A percentile compares a stretch with the other conserved stretches of the same genome.
These are phyloP conservation scores for Wiebesia pumilae DNA, from an alignment of 1,140 invertebrate species.

Conservation along the genomic window DNA sequence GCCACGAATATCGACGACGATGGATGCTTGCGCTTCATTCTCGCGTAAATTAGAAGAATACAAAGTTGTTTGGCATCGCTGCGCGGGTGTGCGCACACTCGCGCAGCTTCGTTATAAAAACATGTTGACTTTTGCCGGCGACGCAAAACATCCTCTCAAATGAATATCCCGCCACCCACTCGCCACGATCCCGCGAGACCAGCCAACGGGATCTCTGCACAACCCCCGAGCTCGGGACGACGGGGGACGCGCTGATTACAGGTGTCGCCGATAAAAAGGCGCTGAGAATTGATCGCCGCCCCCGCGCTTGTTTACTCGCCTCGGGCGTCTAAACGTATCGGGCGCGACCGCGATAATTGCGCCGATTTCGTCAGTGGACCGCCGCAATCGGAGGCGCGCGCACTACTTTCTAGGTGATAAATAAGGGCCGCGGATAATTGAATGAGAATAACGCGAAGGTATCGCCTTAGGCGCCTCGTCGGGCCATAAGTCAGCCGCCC, in stretches of 20 bases:
- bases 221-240: neutral
- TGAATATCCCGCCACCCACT: too few relatives aligned
- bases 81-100: too few relatives aligned
- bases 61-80: too few relatives aligned
- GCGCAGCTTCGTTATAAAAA: too few relatives aligned
- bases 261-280: neutral
- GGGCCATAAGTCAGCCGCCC: conserved; percentile 67
- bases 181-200: too few relatives aligned
- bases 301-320: neutral
- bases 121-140: too few relatives aligned
- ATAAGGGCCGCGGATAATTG: conserved; percentile 63
- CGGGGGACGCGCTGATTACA: neutral
- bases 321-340: too few relatives aligned
- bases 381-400: conserved; percentile 6
- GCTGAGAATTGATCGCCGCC: neutral
- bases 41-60: too few relatives aligned
- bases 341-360: neutral
- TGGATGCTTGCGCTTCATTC: too few relatives aligned
- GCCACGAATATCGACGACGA: too few relatives aligned
- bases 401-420: conserved; percentile 17
- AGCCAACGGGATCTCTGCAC: too few relatives aligned
- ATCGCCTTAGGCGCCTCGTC: conserved; percentile 64
- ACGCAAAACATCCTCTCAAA: too few relatives aligned
- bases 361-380: neutral
- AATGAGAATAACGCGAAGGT: conserved; percentile 71